Percentiles rank a stretch among this genome's conserved stretches.
Conservation (phyloP, 1,140 invertebrate species). For the Bilobella aurantiaca region DNA sequence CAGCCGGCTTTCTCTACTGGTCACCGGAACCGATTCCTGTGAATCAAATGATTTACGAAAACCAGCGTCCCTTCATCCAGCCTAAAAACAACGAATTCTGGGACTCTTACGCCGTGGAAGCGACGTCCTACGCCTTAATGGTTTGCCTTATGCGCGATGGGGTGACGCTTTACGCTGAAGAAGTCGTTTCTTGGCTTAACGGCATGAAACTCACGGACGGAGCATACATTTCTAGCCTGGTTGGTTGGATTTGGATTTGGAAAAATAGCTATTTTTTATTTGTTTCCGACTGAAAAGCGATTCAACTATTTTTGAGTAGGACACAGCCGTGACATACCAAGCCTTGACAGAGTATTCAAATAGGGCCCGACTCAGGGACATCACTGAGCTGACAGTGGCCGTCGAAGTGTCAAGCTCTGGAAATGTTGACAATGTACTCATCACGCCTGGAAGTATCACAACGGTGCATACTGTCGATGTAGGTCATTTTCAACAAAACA, state of each 20-base stretch:
- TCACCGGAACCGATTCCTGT: conserved; percentile 39
- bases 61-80: conserved; percentile 44
- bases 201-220: conserved; percentile 48
- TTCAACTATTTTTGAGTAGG: conserved; percentile 38
- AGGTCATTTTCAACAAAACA: conserved; percentile 30
- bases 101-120: conserved; percentile 46
- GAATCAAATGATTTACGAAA: conserved; percentile 42
- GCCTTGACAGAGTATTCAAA: conserved; percentile 50
- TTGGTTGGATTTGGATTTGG: conserved; percentile 35
- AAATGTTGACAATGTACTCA: too few species aligned
- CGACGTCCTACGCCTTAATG: conserved; percentile 51
- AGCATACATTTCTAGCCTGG: conserved; percentile 50
- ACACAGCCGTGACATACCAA: conserved; percentile 50
- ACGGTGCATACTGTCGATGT: conserved; percentile 36
- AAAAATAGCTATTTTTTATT: neutral
- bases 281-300: neutral
- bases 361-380: conserved; percentile 47
- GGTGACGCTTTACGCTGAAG: conserved; percentile 39
- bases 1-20: conserved; percentile 47
- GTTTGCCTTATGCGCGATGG: conserved; percentile 44
- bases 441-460: too few species aligned
- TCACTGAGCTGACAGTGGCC: conserved; percentile 46
- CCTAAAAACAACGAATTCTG: conserved; percentile 41
- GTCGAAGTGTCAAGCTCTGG: conserved; percentile 42
- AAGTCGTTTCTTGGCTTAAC: conserved; percentile 51